Base-by-base conservation (phyloP, 2,888 invertebrate genomes). In the Congeria kusceri region DNA sequence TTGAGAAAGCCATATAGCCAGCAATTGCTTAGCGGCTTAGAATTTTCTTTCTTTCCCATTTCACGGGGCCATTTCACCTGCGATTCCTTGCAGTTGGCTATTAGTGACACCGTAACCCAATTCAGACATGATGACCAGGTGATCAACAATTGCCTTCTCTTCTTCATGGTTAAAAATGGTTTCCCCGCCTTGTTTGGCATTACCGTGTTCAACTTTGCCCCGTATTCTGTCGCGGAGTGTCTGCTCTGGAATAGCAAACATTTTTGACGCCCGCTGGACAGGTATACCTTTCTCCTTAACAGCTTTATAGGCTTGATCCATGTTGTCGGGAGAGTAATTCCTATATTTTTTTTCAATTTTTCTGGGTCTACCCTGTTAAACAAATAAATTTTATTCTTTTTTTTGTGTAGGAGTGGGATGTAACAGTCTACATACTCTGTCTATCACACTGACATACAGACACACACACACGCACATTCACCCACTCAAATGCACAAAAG, bases 291-390 rank as follows among this genome's bases (percentile, higher is more conserved):
- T 4, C 23, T 53, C 15, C 23, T 23, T 53, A 4, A 53, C 15
- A 53, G 53, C 53, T 53, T 53, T 53, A 53, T 53, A 53, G n/a
- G 53, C 4, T 53, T 53, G 53, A 53, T 53, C 4, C 15, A 13
- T 53, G 23, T 53, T 53, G 23, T 53, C 9, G 32, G 32, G 32
- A 32, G 32, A 7, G 32, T n/a, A n/a, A 32, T 4, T 32, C 32
- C 4, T 32, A 9, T 32, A 32, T 32, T 32, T 32, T 7, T 32
- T 32, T 32, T 7, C 32, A 32, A 7, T 32, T 32, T 7, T 32
- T 32, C 9, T 7, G 5, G 32, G 32, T 7, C 32, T 32, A 32
- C 5, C 32, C 5, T 32, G 32, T 32, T 32, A 7, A 32, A 4
- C 32, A 32, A 32, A 32, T 32, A 32, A 7, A 32, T 32, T 7